These are phyloP conservation scores for Cephus pygmeus DNA, from an alignment of 2,888 invertebrate genomes.

Conservation along the genomic window DNA sequence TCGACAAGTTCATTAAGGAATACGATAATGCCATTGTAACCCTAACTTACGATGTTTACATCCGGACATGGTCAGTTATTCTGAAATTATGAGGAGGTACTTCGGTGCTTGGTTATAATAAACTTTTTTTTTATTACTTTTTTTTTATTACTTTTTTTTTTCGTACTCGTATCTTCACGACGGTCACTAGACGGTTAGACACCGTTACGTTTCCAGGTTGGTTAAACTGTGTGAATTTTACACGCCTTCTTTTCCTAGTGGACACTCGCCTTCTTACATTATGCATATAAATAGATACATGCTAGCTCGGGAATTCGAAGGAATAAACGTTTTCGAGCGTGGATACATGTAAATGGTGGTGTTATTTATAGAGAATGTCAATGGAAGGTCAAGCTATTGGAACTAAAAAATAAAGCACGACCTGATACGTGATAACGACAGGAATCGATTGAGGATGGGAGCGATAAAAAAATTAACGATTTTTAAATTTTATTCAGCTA, in stretches of 20 bases:
- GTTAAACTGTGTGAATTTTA: neutral
- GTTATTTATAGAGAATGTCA: neutral
- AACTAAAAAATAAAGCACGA: neutral
- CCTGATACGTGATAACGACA: neutral
- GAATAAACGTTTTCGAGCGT: neutral
- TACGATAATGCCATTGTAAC: constrained; percentile 44
- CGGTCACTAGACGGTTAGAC: neutral
- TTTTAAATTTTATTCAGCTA: too few species aligned
- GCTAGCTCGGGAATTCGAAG: neutral
- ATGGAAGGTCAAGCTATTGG: neutral
- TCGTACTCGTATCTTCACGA: neutral
- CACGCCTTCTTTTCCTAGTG: neutral
- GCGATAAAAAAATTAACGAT: too few species aligned
- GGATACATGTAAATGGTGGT: neutral
- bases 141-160: neutral
- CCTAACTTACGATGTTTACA: constrained; percentile 2
- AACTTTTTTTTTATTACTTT: neutral
- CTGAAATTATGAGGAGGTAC: neutral
- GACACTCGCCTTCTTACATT: neutral
- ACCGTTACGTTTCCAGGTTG: neutral
- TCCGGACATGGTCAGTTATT: neutral
- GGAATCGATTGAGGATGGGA: neutral
- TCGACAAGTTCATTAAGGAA: constrained; percentile 52
- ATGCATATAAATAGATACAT: neutral
- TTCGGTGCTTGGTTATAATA: neutral